Conservation (phyloP, 1,140 invertebrate genomes). For the Drosophila pallidifrons region DNA sequence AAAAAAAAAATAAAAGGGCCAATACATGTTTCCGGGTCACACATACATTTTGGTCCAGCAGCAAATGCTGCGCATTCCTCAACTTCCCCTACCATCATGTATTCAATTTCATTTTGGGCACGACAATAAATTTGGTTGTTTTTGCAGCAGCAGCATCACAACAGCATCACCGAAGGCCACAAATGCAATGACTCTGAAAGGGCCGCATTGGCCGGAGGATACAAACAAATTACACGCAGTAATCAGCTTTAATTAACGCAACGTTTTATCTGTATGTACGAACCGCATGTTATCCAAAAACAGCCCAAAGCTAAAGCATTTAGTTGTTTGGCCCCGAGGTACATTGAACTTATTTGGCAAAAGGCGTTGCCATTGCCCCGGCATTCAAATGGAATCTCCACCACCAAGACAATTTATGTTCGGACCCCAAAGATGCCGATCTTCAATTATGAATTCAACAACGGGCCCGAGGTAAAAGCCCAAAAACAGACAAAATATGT, state of each 20-base stretch:
- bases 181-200: slow-evolving; percentile 52
- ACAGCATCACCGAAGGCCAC: slow-evolving; percentile 55
- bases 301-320: slow-evolving; percentile 35
- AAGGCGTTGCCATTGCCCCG: slow-evolving; percentile 48
- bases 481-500: slow-evolving; percentile 39
- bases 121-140: slow-evolving; percentile 48
- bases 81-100: slow-evolving; percentile 7
- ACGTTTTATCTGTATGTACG: slow-evolving; percentile 48
- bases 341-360: slow-evolving; percentile 73
- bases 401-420: slow-evolving; percentile 63
- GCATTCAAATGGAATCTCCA: slow-evolving; percentile 63
- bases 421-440: slow-evolving; percentile 55
- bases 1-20: slow-evolving; percentile 12
- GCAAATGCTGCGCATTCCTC: slow-evolving; percentile 42
- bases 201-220: slow-evolving; percentile 62
- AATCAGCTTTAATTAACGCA: slow-evolving; percentile 80
- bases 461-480: slow-evolving; percentile 27
- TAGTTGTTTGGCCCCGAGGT: slow-evolving; percentile 35
- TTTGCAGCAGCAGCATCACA: too few relatives aligned
- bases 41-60: slow-evolving; percentile 51
- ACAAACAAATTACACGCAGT: slow-evolving; percentile 77
- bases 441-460: slow-evolving; percentile 64
- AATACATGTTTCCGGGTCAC: slow-evolving; percentile 62
- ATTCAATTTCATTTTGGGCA: slow-evolving; percentile 63
- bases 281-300: slow-evolving; percentile 29